Conservation (phyloP, 1,140 invertebrate species). For the Asobara japonica region DNA sequence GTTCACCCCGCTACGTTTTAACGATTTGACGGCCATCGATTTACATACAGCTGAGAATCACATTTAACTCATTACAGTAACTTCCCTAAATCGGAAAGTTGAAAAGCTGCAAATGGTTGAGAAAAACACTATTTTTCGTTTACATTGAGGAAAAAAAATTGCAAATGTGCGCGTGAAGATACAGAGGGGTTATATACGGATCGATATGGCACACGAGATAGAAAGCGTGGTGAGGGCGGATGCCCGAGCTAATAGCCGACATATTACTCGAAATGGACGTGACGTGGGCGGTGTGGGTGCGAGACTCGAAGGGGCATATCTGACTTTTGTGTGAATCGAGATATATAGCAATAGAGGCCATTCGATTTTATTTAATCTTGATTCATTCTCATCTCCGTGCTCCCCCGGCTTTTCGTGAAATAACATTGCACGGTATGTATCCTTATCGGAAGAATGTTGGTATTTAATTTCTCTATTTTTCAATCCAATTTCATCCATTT, state of each 20-base stretch:
- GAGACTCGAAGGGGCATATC: conserved; percentile 40
- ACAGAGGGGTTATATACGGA: conserved; percentile 8
- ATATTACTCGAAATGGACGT: conserved; percentile 50
- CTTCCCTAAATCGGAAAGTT: too few relatives aligned
- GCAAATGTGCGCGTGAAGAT: conserved; percentile 30
- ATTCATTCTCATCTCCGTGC: conserved; percentile 30
- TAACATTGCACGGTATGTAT: background rate
- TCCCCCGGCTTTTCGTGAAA: conserved; percentile 25
- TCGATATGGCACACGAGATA: conserved; percentile 31
- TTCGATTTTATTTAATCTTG: conserved; percentile 26
- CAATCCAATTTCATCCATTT: too few relatives aligned
- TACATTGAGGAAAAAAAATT: conserved; percentile 25
- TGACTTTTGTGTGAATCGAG: conserved; percentile 44
- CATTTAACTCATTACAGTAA: too few relatives aligned
- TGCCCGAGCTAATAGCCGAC: conserved; percentile 51
- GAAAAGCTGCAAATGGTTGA: conserved; percentile 31
- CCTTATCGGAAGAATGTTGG: conserved; percentile 14
- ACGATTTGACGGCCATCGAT: too few relatives aligned
- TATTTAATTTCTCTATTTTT: conserved; percentile 4
- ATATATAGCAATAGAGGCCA: conserved; percentile 1
- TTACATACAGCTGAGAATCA: too few relatives aligned
- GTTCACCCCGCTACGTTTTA: too few relatives aligned
- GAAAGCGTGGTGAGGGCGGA: conserved; percentile 42
- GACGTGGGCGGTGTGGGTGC: conserved; percentile 18
- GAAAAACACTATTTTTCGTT: too few relatives aligned